Percentiles rank a stretch among this genome's conserved stretches.
phyloP scores from a whole-genome alignment of 2,113 vertebrate species.

The Anolis carolinensis region DNA sequence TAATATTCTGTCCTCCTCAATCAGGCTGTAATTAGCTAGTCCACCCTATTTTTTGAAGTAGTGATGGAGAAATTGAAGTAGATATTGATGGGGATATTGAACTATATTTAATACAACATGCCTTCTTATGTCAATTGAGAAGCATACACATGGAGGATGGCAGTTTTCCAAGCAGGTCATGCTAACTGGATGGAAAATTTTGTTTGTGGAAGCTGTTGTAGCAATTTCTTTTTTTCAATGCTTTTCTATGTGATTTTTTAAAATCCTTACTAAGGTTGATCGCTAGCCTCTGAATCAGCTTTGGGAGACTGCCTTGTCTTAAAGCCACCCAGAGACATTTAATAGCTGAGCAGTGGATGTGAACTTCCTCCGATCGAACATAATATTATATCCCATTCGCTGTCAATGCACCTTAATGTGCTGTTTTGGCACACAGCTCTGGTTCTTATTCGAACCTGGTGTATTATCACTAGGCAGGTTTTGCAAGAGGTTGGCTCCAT shows the following conservation, averaged over 20 bases:
- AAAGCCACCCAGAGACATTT: neutral
- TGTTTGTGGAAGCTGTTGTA: neutral
- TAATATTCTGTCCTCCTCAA: too few relatives aligned
- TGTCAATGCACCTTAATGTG: constrained; percentile 35
- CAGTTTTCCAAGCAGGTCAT: neutral
- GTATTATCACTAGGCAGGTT: constrained; percentile 51
- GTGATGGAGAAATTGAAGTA: neutral
- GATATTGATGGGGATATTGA: neutral
- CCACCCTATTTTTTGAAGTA: neutral
- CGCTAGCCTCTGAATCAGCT: neutral
- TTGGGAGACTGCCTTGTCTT: neutral
- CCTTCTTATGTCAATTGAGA: neutral
- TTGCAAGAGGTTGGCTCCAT: constrained; percentile 40
- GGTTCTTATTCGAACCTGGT: constrained; percentile 46
- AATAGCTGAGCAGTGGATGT: neutral
- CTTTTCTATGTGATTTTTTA: neutral
- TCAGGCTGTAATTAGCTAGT: too few relatives aligned
- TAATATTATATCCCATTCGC: constrained; percentile 5
- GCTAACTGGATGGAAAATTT: neutral
- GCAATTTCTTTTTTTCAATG: neutral
- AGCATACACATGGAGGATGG: neutral
- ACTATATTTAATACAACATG: neutral
- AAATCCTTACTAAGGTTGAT: neutral
- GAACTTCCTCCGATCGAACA: constrained; percentile 29
- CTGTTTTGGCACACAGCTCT: constrained; percentile 42